phyloP scores from a whole-genome alignment of 2,797 vertebrate species.

The Sebastes hubbsi region DNA sequence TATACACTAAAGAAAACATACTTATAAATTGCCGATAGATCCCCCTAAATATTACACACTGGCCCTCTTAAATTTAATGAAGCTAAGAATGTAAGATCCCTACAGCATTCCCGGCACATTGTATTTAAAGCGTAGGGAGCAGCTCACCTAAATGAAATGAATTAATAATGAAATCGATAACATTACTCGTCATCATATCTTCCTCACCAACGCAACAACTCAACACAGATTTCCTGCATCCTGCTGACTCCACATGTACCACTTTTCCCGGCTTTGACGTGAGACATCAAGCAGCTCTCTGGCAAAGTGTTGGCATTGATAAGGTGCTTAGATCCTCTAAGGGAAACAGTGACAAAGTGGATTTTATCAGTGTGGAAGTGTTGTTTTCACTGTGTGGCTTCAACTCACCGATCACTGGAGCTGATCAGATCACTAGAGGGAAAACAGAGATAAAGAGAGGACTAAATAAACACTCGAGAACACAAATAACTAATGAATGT shows the following conservation, averaged over 20 bases:
- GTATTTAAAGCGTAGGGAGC: not conserved
- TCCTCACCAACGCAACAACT: not conserved
- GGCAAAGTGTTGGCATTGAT: conserved; percentile 8
- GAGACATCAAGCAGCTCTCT: conserved; percentile 1
- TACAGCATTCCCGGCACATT: not conserved
- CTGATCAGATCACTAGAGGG: not conserved
- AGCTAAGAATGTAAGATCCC: not conserved
- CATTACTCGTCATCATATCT: not conserved
- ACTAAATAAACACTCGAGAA: not conserved
- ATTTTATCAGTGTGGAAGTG: conserved; percentile 21
- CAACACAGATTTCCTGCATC: not conserved
- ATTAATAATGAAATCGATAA: not conserved
- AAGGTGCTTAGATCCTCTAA: not conserved
- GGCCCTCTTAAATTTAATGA: not conserved
- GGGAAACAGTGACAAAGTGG: conserved; percentile 1
- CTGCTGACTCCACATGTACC: not conserved
- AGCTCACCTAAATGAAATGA: not conserved
- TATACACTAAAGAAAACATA: not conserved
- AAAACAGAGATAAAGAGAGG: not conserved
- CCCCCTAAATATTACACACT: too few relatives aligned
- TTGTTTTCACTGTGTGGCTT: conserved; percentile 14
- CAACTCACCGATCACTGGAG: not conserved
- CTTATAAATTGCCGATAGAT: not conserved
- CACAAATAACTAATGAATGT: not conserved
- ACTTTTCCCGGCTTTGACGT: not conserved